Base-by-base conservation (phyloP, 1,140 invertebrate species). In the Plutomurus gul region DNA sequence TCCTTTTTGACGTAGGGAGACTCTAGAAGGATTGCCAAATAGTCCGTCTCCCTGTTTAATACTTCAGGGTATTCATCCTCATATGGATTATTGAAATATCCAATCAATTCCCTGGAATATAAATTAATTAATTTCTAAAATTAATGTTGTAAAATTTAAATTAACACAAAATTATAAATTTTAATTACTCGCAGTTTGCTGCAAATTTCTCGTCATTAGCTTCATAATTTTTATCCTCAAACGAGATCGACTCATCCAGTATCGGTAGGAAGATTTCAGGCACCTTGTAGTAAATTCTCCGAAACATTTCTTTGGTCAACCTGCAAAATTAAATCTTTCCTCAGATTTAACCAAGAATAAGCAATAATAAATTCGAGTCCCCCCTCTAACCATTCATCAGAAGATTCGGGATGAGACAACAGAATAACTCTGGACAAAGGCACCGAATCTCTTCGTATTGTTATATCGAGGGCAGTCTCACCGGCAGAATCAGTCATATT, bases 151-250 rank as follows among this genome's bases (percentile, higher is more conserved):
- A 47, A 47, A 18, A n/a, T n/a, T n/a, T n/a, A n/a, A n/a, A n/a
- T n/a, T n/a, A n/a, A n/a, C n/a, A n/a, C n/a, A n/a, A n/a, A 3
- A 71, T 3, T n/a, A 20, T 71, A 16, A 71, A 71, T 37, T 3
- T 36, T 6, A 73, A 11, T 1, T 60, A 76, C 75, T 49, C 75
- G 7, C 56, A 27, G 20, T 11, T 22, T 4, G 75, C 51, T 65
- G 18, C 36, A 60, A 76, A 76, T 13, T 25, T 18, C 43, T 76
- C 75, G 39, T 76, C 75, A 16, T 51, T 37, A 20, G 75, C 75
- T 27, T 76, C 75, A 40, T 76, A 76, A 39, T 76, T 76, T 40
- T 76, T 76, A 18, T 76, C 37, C 1, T 76, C 75, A 39, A 76
- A 76, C 3, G 10, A 39, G 27, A 76, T 76, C 13, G 22, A 51